Conservation (phyloP, 2,888 invertebrate species). For the Phlogophora meticulosa region DNA sequence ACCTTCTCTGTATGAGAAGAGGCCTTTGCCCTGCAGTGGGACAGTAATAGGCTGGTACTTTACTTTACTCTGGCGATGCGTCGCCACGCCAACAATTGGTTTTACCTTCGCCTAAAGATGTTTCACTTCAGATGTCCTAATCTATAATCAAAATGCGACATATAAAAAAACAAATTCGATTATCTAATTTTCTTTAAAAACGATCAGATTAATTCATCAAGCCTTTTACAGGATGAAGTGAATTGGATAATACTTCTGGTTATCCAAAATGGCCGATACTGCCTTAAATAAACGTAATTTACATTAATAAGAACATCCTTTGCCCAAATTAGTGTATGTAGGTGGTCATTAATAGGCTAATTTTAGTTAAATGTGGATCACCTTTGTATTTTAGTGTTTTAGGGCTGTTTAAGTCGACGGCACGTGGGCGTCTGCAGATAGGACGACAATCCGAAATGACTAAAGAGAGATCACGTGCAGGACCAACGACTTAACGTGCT, state of each 20-base stretch:
- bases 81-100: too few relatives aligned
- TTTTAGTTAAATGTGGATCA: slow-evolving; percentile 15
- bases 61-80: too few relatives aligned
- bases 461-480: too few relatives aligned
- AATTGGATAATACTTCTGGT: slow-evolving; percentile 20
- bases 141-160: not conserved
- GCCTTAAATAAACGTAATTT: not conserved
- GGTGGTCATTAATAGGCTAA: not conserved
- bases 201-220: slow-evolving; percentile 7
- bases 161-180: not conserved
- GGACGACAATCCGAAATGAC: too few relatives aligned
- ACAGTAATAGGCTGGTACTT: too few relatives aligned
- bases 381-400: not conserved
- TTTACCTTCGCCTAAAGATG: too few relatives aligned
- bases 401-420: too few relatives aligned
- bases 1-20: too few relatives aligned
- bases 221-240: not conserved
- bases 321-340: not conserved
- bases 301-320: slow-evolving; percentile 12
- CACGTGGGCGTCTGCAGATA: too few relatives aligned
- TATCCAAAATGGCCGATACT: slow-evolving; percentile 5
- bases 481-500: too few relatives aligned
- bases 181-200: slow-evolving; percentile 33
- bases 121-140: too few relatives aligned
- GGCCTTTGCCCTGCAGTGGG: too few relatives aligned